Conservation (phyloP, 2,888 invertebrate species). For the Xestia c-nigrum region DNA sequence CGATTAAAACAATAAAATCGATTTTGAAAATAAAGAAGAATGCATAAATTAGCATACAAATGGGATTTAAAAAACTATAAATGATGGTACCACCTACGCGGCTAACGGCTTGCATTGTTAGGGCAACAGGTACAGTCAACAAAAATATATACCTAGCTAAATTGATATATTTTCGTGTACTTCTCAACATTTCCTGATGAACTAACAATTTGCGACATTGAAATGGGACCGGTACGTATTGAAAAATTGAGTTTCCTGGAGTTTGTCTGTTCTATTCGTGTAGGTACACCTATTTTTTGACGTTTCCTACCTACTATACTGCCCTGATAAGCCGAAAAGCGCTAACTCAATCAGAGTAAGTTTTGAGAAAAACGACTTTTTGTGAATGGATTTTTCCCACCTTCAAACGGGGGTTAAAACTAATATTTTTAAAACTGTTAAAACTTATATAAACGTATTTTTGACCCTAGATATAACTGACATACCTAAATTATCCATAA, state of each 20-base stretch:
- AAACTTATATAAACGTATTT: too few species aligned
- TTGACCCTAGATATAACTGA: too few species aligned
- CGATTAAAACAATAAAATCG: conserved; percentile 26
- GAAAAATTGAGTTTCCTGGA: not conserved
- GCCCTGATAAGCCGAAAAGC: too few species aligned
- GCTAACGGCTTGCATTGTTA: not conserved
- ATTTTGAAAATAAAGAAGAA: conserved; percentile 21
- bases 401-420: too few species aligned
- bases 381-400: too few species aligned
- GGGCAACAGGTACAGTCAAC: not conserved
- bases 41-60: conserved; percentile 28
- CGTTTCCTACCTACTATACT: not conserved
- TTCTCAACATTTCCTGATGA: not conserved
- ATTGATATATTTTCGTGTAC: not conserved
- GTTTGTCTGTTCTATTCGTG: not conserved
- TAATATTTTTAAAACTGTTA: too few species aligned
- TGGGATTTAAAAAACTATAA: conserved; percentile 9
- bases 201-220: not conserved
- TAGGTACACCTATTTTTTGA: not conserved
- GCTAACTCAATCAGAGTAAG: too few species aligned
- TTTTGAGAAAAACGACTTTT: too few species aligned
- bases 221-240: not conserved
- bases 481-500: too few species aligned
- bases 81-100: conserved; percentile 16
- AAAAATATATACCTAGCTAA: not conserved